These are phyloP conservation scores for Listrodromus nycthemerus DNA, from an alignment of 2,888 invertebrate species.

Conservation along the genomic window DNA sequence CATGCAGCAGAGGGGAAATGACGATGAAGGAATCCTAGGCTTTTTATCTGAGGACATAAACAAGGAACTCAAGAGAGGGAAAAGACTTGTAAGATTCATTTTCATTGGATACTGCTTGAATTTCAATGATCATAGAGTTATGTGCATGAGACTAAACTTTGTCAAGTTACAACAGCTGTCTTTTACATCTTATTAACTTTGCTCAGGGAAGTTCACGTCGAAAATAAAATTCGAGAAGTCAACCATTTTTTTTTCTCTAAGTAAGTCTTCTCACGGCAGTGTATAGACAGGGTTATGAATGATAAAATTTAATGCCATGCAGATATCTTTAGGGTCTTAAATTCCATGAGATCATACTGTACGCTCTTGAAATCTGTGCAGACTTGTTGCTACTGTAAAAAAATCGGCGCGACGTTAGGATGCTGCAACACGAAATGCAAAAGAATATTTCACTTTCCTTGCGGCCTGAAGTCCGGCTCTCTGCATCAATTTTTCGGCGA, in stretches of 20 bases:
- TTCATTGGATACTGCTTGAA: constrained; percentile 28
- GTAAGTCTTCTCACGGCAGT: too few species aligned
- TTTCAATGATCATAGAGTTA: too few species aligned
- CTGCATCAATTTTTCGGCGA: constrained; percentile 88
- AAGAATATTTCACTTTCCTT: constrained; percentile 90
- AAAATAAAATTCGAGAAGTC: too few species aligned
- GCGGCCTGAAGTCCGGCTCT: constrained; percentile 88
- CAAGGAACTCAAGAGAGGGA: constrained; percentile 88
- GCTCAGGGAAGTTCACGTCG: too few species aligned
- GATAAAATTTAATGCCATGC: too few species aligned
- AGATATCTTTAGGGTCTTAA: too few species aligned
- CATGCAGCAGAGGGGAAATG: constrained; percentile 89
- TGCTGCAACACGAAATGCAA: constrained; percentile 89
- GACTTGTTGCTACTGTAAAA: constrained; percentile 89
- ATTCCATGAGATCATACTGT: not conserved
- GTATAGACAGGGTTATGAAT: too few species aligned
- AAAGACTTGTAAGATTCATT: constrained; percentile 87
- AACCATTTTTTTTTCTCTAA: too few species aligned
- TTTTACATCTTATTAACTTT: too few species aligned
- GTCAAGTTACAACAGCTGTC: too few species aligned
- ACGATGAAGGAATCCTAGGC: constrained; percentile 90
- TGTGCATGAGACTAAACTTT: too few species aligned
- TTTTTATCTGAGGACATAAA: constrained; percentile 90
- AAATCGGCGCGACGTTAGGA: constrained; percentile 89
- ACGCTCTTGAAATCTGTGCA: constrained; percentile 81